Percentiles rank a stretch among this genome's conserved stretches.
Evolutionary conservation across 2,888 invertebrate genomes (phyloP).

Genomic region (Pocota personata): DNA sequence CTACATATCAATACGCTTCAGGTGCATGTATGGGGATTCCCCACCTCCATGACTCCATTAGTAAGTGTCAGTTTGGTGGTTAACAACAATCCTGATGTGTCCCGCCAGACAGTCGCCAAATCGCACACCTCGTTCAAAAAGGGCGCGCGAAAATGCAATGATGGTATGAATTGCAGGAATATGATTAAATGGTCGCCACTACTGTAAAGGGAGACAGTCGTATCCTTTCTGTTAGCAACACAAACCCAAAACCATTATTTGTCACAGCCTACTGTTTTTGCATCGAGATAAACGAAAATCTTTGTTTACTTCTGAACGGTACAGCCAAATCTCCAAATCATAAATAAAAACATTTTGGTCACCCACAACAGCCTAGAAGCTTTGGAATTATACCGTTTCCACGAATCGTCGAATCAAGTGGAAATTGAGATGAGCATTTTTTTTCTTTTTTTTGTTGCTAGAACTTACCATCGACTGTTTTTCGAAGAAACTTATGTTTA

Average conservation of each 20-base stretch:
- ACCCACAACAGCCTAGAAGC: not conserved
- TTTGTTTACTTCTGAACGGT: not conserved
- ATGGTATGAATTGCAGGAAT: not conserved
- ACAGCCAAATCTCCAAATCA: not conserved
- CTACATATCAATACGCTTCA: too few species aligned
- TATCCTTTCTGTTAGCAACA: not conserved
- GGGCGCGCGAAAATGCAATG: not conserved
- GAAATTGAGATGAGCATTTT: not conserved
- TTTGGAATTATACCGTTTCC: constrained; percentile 11
- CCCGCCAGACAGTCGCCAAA: not conserved
- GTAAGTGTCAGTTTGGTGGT: not conserved
- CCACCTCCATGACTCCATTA: not conserved
- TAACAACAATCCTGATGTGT: not conserved
- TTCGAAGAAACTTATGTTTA: too few species aligned
- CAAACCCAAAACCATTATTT: not conserved
- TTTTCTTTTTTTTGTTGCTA: too few species aligned
- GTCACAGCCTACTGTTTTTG: not conserved
- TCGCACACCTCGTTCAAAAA: not conserved
- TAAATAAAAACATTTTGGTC: constrained; percentile 39
- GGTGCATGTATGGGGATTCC: too few species aligned
- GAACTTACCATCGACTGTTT: not conserved
- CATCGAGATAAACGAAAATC: not conserved
- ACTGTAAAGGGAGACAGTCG: not conserved
- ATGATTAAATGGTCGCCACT: not conserved
- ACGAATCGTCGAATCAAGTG: not conserved